Conservation (phyloP, 2,888 invertebrate species). For the Cybosia mesomella region DNA sequence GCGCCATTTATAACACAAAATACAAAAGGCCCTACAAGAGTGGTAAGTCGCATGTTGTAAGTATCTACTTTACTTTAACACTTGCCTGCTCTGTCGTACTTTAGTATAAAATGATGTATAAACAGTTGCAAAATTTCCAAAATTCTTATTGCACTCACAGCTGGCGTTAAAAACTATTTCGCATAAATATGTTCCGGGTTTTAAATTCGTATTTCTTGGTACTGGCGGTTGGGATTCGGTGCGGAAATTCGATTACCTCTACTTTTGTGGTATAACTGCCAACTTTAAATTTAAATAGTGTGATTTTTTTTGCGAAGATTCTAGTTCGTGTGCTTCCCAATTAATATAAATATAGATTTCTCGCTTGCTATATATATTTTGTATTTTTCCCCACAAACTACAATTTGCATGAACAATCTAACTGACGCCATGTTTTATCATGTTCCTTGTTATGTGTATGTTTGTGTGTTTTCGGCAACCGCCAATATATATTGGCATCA, state of each 20-base stretch:
- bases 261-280: slow-evolving; percentile 39
- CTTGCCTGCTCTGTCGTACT: neutral
- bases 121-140: neutral
- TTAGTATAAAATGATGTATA: neutral
- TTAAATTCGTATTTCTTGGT: slow-evolving; percentile 54
- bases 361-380: too few relatives aligned
- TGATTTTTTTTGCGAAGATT: slow-evolving; percentile 15
- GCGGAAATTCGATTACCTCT: slow-evolving; percentile 45
- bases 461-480: slow-evolving; percentile 25
- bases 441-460: slow-evolving; percentile 24
- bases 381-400: slow-evolving; percentile 20
- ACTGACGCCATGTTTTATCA: slow-evolving; percentile 36
- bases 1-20: slow-evolving; percentile 36
- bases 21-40: slow-evolving; percentile 7
- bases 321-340: too few relatives aligned
- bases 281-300: slow-evolving; percentile 39
- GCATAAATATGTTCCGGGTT: slow-evolving; percentile 50
- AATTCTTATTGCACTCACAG: slow-evolving; percentile 26
- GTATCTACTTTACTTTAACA: neutral
- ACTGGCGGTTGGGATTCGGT: slow-evolving; percentile 35
- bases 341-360: too few relatives aligned
- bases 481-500: slow-evolving; percentile 43
- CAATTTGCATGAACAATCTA: slow-evolving; percentile 37
- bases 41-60: neutral
- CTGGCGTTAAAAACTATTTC: slow-evolving; percentile 50